phyloP scores from a whole-genome alignment of 2,888 invertebrate species.

The Branchipolynoe longqiensis region DNA sequence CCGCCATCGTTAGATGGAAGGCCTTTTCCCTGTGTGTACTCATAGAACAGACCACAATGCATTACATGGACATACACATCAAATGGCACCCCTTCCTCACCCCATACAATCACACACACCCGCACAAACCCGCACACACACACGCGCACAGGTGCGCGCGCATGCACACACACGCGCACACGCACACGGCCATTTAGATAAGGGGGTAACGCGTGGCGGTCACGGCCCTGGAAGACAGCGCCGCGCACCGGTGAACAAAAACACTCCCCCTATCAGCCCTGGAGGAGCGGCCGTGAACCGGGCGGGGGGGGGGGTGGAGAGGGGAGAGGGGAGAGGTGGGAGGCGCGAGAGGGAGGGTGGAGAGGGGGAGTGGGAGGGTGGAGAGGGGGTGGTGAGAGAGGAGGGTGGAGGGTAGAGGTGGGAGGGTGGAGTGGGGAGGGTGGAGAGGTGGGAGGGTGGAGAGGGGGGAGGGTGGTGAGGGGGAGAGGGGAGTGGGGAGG shows the following conservation, averaged over 20 bases:
- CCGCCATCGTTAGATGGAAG: too few relatives aligned
- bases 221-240: background rate
- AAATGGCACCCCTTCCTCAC: background rate
- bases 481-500: background rate
- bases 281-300: background rate
- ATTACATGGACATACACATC: conserved; percentile 40
- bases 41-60: conserved; percentile 22
- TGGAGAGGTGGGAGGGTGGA: too few relatives aligned
- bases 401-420: too few relatives aligned
- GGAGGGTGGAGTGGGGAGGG: background rate
- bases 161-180: background rate
- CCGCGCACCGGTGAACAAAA: background rate
- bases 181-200: conserved; percentile 14
- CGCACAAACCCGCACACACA: background rate
- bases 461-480: background rate
- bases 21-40: too few relatives aligned
- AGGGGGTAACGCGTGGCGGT: background rate
- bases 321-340: too few relatives aligned
- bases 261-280: too few relatives aligned
- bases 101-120: background rate
- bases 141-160: background rate
- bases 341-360: too few relatives aligned
- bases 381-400: too few relatives aligned
- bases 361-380: too few relatives aligned
- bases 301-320: too few relatives aligned